Percentiles rank a stretch among this genome's conserved stretches.
Conservation (phyloP, 2,888 invertebrate species). For the Idaea aversata region DNA sequence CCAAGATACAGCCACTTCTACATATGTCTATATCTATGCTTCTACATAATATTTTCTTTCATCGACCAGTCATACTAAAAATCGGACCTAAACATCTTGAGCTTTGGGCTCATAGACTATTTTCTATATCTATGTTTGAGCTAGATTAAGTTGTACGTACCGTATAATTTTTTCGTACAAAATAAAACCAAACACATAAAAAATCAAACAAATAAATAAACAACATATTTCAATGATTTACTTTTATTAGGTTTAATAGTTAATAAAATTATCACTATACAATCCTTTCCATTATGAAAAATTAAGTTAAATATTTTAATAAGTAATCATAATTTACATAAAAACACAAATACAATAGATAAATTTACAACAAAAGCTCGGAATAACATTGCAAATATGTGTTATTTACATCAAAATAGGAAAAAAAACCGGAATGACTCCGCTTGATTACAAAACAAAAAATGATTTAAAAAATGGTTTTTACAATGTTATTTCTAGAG, state of each 20-base stretch:
- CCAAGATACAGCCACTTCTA: too few relatives aligned
- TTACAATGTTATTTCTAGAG: not conserved
- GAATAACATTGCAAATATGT: not conserved
- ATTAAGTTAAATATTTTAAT: not conserved
- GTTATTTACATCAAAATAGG: not conserved
- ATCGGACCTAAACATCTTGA: too few relatives aligned
- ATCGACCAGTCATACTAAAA: too few relatives aligned
- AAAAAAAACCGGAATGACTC: not conserved
- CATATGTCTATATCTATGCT: too few relatives aligned
- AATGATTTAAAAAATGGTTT: not conserved
- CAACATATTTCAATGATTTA: not conserved
- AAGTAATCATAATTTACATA: not conserved
- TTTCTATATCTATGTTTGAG: too few relatives aligned
- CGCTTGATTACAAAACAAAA: not conserved
- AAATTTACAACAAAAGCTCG: not conserved
- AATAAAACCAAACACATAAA: too few relatives aligned
- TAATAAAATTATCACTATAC: not conserved
- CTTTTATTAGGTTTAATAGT: not conserved
- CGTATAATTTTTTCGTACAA: too few relatives aligned
- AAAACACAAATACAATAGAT: not conserved
- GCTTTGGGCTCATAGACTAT: too few relatives aligned
- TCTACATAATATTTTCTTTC: too few relatives aligned
- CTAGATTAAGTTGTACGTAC: too few relatives aligned
- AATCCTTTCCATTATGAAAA: not conserved
- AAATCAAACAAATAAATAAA: too few relatives aligned